A percentile compares a stretch with the other conserved stretches of the same genome.
phyloP scores from a whole-genome alignment of 1,140 invertebrate genomes.

The Atopsyche davidsoni region DNA sequence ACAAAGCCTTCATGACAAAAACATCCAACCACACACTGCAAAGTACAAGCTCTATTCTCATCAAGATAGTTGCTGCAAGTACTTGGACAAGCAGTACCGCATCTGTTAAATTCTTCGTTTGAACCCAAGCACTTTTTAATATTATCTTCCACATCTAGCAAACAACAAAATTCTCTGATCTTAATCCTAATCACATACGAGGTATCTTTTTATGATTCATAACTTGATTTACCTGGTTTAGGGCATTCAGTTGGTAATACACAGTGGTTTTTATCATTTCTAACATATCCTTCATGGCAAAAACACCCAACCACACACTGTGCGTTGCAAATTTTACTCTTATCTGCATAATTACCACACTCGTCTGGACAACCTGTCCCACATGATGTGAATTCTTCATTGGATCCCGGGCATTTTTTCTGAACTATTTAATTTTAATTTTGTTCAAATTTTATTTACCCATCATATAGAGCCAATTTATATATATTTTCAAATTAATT shows the following conservation, averaged over 20 bases:
- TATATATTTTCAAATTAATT: too few relatives aligned
- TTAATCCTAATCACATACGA: too few relatives aligned
- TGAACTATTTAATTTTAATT: too few relatives aligned
- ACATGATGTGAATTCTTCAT: not conserved
- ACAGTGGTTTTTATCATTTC: not conserved
- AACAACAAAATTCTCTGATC: too few relatives aligned
- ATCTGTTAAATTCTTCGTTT: not conserved
- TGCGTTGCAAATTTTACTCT: not conserved
- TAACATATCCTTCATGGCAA: not conserved
- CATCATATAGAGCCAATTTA: too few relatives aligned
- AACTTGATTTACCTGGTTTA: not conserved
- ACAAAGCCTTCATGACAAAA: constrained; percentile 8
- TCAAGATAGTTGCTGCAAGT: constrained; percentile 6
- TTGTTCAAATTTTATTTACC: too few relatives aligned
- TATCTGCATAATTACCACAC: not conserved
- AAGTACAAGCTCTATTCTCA: constrained; percentile 4
- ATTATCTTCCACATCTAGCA: not conserved
- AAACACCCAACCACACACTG: not conserved
- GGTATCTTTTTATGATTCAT: too few relatives aligned
- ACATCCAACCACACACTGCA: constrained; percentile 8
- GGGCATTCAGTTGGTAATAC: not conserved
- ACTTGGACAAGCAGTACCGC: constrained; percentile 12
- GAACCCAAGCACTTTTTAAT: not conserved
- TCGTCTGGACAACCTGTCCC: not conserved
- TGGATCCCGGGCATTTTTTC: too few relatives aligned